Evolutionary conservation across 2,113 vertebrate genomes (phyloP).

Genomic region (Cavia aperea): DNA sequence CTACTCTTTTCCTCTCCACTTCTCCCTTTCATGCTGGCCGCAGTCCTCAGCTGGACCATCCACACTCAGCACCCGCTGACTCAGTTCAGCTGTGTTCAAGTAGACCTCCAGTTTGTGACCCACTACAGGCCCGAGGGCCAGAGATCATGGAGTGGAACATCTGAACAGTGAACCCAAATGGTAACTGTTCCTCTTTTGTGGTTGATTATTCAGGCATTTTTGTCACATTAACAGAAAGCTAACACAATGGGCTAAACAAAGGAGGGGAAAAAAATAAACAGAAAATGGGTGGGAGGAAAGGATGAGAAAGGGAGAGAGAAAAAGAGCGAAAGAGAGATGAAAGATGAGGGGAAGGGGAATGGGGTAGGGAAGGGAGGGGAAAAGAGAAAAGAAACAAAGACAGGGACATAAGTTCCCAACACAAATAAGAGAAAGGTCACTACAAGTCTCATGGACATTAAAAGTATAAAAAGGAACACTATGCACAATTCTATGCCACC

Average conservation of each 20-base stretch:
- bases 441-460: neutral
- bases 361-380: too few relatives aligned
- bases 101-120: too few relatives aligned
- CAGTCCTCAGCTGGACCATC: too few relatives aligned
- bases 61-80: too few relatives aligned
- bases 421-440: neutral
- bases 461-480: neutral
- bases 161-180: neutral
- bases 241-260: neutral
- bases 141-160: neutral
- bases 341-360: neutral
- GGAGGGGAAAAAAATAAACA: too few relatives aligned
- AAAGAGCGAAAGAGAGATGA: neutral
- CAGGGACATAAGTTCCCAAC: neutral
- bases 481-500: neutral
- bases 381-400: too few relatives aligned
- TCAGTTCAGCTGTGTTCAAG: too few relatives aligned
- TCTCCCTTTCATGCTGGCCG: too few relatives aligned
- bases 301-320: too few relatives aligned
- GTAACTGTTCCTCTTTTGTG: neutral
- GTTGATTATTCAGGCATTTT: neutral
- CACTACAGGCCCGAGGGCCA: neutral
- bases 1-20: too few relatives aligned
- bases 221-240: neutral
- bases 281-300: neutral